Conservation (phyloP, 2,888 invertebrate genomes). For the Caradrina kadenii region DNA sequence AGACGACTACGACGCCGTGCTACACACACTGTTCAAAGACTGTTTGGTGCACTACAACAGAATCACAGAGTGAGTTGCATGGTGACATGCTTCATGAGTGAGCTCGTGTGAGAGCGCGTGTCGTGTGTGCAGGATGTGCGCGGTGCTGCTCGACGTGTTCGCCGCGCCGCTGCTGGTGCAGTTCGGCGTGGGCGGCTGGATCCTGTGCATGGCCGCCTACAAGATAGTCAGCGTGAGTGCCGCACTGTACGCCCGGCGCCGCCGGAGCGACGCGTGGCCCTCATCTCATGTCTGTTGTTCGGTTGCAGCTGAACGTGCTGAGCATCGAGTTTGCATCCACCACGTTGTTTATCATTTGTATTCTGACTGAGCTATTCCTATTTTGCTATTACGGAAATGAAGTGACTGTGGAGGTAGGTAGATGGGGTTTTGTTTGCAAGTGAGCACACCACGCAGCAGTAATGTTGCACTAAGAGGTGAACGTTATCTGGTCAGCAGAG, state of each 20-base stretch:
- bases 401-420: constrained; percentile 83
- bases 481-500: constrained; percentile 75
- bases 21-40: constrained; percentile 66
- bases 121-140: constrained; percentile 66
- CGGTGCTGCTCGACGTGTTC: constrained; percentile 74
- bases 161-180: constrained; percentile 76
- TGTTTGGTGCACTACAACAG: constrained; percentile 72
- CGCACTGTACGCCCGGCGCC: too few species aligned
- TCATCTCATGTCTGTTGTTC: not conserved
- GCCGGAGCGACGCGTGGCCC: not conserved
- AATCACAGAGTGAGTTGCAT: constrained; percentile 68
- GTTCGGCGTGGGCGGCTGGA: constrained; percentile 80
- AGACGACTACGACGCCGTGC: constrained; percentile 52
- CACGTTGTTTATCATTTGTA: constrained; percentile 85
- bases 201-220: constrained; percentile 81
- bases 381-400: constrained; percentile 90
- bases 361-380: constrained; percentile 86
- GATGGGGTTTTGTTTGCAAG: not conserved
- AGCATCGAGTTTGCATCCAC: constrained; percentile 85
- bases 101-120: not conserved
- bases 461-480: too few species aligned
- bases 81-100: too few species aligned
- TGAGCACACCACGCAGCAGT: too few species aligned
- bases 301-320: constrained; percentile 70
- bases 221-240: constrained; percentile 76